These are phyloP conservation scores for Muscidifurax raptorellus DNA, from an alignment of 1,140 invertebrate genomes.

Conservation along the genomic window DNA sequence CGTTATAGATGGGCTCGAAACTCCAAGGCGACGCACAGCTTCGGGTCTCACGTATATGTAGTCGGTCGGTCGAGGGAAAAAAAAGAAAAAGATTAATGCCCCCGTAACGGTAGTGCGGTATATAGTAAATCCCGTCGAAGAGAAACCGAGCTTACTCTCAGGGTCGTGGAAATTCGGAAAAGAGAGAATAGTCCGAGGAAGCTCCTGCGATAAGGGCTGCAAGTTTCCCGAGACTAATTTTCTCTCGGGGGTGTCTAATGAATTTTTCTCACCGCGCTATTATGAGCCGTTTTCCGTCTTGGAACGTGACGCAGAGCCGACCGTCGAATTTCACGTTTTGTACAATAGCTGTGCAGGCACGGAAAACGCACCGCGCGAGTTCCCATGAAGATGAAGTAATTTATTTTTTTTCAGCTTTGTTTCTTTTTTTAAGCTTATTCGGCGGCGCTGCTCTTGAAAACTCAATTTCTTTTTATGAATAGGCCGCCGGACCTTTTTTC, in stretches of 20 bases:
- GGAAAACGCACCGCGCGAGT: constrained; percentile 6
- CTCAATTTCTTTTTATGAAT: constrained; percentile 44
- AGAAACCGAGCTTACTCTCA: not conserved
- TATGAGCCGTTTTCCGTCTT: not conserved
- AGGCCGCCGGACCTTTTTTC: not conserved
- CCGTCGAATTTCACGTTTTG: constrained; percentile 15
- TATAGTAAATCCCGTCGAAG: not conserved
- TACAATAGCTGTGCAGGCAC: not conserved
- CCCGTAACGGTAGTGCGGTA: not conserved
- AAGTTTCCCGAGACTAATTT: constrained; percentile 1
- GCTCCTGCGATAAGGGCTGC: constrained; percentile 4
- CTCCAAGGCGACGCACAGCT: not conserved
- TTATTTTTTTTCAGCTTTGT: constrained; percentile 3
- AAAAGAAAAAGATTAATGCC: constrained; percentile 37
- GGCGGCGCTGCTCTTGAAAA: constrained; percentile 12
- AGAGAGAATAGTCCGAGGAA: not conserved
- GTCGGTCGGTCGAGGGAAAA: not conserved
- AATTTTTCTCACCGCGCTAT: constrained; percentile 15
- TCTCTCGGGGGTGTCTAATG: not conserved
- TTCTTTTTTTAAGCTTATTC: not conserved
- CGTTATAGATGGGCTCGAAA: constrained; percentile 22
- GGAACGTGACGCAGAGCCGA: not conserved
- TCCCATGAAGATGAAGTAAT: constrained; percentile 35
- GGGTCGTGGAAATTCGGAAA: constrained; percentile 26
- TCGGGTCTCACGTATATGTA: constrained; percentile 23